Evolutionary conservation across 2,113 vertebrate genomes (phyloP).

Genomic region (Verasper variegatus): DNA sequence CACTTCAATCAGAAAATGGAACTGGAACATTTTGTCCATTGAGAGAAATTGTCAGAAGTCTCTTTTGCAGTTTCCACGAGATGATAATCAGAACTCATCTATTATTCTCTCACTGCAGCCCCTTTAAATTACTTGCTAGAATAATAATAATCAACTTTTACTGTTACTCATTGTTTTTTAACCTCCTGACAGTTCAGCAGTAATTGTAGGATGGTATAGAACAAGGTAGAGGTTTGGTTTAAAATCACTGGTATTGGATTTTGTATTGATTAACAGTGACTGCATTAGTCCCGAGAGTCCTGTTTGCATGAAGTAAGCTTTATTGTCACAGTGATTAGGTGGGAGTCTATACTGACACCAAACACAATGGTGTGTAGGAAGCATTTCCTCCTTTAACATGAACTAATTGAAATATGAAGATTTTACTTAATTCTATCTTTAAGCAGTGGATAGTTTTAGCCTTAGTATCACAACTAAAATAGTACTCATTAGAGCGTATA

Average conservation of each 20-base stretch:
- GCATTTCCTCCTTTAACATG: not conserved
- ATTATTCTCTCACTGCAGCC: not conserved
- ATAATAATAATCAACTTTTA: not conserved
- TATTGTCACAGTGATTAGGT: slow-evolving; percentile 15
- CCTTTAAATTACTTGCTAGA: not conserved
- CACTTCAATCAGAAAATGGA: too few relatives aligned
- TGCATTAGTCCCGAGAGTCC: too few relatives aligned
- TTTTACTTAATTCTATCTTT: not conserved
- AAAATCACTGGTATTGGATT: not conserved
- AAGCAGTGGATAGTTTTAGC: not conserved
- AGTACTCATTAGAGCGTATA: too few relatives aligned
- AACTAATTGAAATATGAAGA: slow-evolving; percentile 4
- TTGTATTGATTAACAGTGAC: not conserved
- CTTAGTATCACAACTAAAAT: not conserved
- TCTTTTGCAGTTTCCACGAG: not conserved
- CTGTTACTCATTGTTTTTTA: not conserved
- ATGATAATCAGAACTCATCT: not conserved
- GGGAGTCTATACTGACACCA: not conserved
- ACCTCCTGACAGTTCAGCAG: not conserved
- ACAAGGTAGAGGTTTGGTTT: not conserved
- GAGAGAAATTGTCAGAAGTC: not conserved
- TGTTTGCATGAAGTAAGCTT: not conserved
- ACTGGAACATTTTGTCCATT: not conserved
- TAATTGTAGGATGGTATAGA: not conserved
- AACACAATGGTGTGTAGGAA: not conserved